Conservation (phyloP, 2,888 invertebrate genomes). For the Apoderus coryli region DNA sequence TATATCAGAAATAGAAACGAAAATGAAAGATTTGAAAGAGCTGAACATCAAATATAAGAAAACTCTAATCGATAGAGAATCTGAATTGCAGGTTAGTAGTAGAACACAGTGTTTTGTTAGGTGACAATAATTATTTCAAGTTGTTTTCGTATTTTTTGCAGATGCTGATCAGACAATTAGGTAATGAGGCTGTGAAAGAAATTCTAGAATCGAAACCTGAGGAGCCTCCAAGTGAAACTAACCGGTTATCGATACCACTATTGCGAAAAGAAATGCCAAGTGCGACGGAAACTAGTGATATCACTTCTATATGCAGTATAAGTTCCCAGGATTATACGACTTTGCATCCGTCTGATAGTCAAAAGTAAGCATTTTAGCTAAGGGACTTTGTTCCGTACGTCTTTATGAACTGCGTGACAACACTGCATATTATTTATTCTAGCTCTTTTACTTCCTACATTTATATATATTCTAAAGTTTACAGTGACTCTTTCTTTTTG, state of each 20-base stretch:
- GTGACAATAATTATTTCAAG: no score
- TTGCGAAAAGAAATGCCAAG: conserved; percentile 40
- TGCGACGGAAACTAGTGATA: conserved; percentile 54
- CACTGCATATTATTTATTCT: no score
- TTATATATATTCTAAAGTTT: no score
- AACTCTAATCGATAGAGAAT: conserved; percentile 70
- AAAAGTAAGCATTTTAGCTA: conserved; percentile 23
- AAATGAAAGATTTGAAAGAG: conserved; percentile 68
- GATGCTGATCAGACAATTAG: conserved; percentile 53
- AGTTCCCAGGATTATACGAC: conserved; percentile 42
- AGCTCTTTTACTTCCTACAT: no score
- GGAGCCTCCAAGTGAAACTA: conserved; percentile 28
- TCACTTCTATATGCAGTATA: conserved; percentile 57
- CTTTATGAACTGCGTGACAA: no score
- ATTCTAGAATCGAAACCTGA: conserved; percentile 29
- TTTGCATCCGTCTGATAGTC: conserved; percentile 39
- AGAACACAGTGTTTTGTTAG: no score
- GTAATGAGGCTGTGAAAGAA: conserved; percentile 42
- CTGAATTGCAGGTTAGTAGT: conserved; percentile 54
- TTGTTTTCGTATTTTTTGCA: conserved; percentile 29
- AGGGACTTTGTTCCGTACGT: background rate
- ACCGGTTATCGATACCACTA: conserved; percentile 33
- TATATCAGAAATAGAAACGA: conserved; percentile 68
- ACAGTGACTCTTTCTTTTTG: no score
- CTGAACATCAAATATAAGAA: conserved; percentile 74